Evolutionary conservation across 2,888 invertebrate genomes (phyloP).

Genomic region (Tridacna gigas): DNA sequence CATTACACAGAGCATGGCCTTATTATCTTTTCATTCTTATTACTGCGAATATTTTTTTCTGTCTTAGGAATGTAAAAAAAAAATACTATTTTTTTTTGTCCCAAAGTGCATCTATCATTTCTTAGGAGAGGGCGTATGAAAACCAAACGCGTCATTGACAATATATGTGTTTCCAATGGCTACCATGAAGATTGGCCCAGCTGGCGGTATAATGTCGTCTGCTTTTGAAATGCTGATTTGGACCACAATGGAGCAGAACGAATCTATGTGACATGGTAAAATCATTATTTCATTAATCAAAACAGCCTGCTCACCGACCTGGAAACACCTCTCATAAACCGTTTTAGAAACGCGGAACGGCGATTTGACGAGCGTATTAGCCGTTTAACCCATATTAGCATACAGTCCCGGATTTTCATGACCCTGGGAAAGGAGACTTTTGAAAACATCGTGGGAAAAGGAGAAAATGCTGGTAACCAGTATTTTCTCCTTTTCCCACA

Average conservation of each 20-base stretch:
- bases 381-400: conserved; percentile 64
- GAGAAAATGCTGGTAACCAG: no score
- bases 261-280: conserved; percentile 65
- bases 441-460: no score
- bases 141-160: conserved; percentile 40
- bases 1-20: no score
- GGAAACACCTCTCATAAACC: conserved; percentile 64
- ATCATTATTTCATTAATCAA: conserved; percentile 67
- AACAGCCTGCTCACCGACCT: conserved; percentile 55
- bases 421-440: no score
- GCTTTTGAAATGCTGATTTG: conserved; percentile 54
- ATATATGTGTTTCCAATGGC: conserved; percentile 35
- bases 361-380: conserved; percentile 57
- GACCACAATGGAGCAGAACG: conserved; percentile 61
- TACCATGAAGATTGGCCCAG: conserved; percentile 61
- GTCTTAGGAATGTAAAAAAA: no score
- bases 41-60: no score
- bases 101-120: no score
- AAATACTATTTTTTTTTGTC: no score
- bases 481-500: no score
- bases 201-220: conserved; percentile 65
- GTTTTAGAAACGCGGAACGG: conserved; percentile 49
- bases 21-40: no score
- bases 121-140: background rate
- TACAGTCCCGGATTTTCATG: conserved; percentile 11